Evolutionary conservation across 2,797 vertebrate genomes (phyloP), one percentile per base, ranked within the genome.

Genomic region (Sebastes umbrosus): DNA sequence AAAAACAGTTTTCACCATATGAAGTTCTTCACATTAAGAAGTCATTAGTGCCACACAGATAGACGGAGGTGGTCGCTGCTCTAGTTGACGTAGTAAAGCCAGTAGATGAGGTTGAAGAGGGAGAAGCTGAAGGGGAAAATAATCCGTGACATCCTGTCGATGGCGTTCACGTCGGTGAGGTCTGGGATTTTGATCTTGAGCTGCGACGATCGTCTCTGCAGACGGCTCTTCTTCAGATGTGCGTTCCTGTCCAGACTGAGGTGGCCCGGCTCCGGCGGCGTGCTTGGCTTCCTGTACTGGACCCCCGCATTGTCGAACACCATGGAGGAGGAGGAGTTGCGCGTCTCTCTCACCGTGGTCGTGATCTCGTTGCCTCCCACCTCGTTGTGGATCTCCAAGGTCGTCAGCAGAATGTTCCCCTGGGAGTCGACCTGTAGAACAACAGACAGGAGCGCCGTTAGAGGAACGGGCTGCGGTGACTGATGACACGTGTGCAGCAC

Each of bases 111-210:
- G 94, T 99, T 99, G 94, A 99, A 99, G 90, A 99, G 96, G 91
- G 97, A 98, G 94, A 99, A 99, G 9, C 95, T 96, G 90, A 96
- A 95, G 4, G 99, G 99, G 92, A 99, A 99, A 92, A 99, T 97
- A 91, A 99, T 97, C 92, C 98, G 96, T 87, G 99, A 99, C 97
- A 97, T 99, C 91, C 98, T 96, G 95, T 99, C 99, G 58, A 99
- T 99, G 92, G 98, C 93, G 85, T 99, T 99, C 88, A 99, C 99
- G 84, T 99, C 98, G 1, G 99, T 99, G 83, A 99, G 96, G 93
- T 99, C 97, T 0, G 99, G 99, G 94, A 99, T 99, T 96, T 99
- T 99, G 87, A 99, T 99, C 93, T 97, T 98, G 82, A 99, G 95
- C 90, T 99, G 98, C 0, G 99, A 99, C 31, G 99, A 99, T 83